Conservation (phyloP, 2,797 vertebrate species). For the Sebastolobus alascanus region DNA sequence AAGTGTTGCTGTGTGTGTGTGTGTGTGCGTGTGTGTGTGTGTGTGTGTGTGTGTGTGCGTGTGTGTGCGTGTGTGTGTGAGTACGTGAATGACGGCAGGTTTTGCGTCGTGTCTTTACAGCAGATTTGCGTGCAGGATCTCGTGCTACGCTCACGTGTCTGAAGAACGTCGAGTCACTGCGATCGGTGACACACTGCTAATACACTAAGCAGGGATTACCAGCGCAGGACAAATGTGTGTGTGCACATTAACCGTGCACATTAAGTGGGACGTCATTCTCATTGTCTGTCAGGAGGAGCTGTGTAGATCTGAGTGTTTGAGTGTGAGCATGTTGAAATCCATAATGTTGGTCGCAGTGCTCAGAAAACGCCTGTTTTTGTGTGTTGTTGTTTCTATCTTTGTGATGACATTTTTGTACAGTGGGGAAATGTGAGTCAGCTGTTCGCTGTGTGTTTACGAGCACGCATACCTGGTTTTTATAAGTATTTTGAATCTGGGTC, state of each 20-base stretch:
- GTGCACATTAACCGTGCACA: not conserved
- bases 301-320: not conserved
- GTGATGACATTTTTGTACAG: no score
- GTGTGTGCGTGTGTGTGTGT: not conserved
- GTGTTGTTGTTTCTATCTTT: no score
- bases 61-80: not conserved
- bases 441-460: no score
- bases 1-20: not conserved
- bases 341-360: no score
- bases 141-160: slow-evolving; percentile 42
- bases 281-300: no score
- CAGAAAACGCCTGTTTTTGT: no score
- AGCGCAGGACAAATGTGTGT: not conserved
- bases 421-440: no score
- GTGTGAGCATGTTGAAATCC: no score
- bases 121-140: slow-evolving; percentile 32
- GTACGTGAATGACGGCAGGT: slow-evolving; percentile 7
- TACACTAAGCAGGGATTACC: slow-evolving; percentile 55
- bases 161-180: slow-evolving; percentile 32
- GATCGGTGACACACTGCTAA: slow-evolving; percentile 48
- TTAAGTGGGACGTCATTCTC: not conserved
- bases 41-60: not conserved
- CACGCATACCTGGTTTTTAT: no score
- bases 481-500: no score
- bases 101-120: not conserved